These are phyloP conservation scores for Symphodus melops DNA, from an alignment of 2,113 vertebrate genomes.

Conservation along the genomic window DNA sequence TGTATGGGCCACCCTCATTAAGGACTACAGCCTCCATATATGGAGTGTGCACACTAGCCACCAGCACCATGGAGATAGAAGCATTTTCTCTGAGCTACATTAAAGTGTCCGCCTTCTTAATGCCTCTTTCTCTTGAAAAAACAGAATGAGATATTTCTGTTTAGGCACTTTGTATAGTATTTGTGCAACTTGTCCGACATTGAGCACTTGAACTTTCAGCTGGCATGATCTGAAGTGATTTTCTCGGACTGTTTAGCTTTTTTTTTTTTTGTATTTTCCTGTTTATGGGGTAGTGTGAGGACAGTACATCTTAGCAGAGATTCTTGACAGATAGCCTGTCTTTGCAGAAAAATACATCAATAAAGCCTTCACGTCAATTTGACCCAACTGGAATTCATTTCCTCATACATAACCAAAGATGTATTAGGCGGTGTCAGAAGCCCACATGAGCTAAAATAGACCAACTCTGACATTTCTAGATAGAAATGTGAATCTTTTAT, in stretches of 20 bases:
- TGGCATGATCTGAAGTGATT: background rate
- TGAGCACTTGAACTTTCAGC: background rate
- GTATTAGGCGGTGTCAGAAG: background rate
- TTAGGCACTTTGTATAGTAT: background rate
- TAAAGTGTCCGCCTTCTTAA: background rate
- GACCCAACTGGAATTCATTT: conserved; percentile 8
- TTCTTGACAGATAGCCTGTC: conserved; percentile 16
- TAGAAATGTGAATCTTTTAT: background rate
- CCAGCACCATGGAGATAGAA: background rate
- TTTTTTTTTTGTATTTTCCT: conserved; percentile 11
- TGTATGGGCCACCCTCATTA: too few species aligned
- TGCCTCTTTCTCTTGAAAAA: background rate
- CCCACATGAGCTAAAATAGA: background rate
- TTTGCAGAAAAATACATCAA: background rate
- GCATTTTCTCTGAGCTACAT: background rate
- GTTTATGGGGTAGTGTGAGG: conserved; percentile 8
- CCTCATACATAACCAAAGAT: background rate
- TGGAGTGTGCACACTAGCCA: too few species aligned
- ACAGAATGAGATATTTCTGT: background rate
- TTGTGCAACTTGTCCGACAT: background rate
- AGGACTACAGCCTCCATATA: too few species aligned
- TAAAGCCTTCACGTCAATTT: background rate
- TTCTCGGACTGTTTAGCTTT: conserved; percentile 12
- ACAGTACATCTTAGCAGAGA: background rate
- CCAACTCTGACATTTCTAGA: background rate